phyloP scores from a whole-genome alignment of 2,888 invertebrate genomes.

The Operophtera brumata region DNA sequence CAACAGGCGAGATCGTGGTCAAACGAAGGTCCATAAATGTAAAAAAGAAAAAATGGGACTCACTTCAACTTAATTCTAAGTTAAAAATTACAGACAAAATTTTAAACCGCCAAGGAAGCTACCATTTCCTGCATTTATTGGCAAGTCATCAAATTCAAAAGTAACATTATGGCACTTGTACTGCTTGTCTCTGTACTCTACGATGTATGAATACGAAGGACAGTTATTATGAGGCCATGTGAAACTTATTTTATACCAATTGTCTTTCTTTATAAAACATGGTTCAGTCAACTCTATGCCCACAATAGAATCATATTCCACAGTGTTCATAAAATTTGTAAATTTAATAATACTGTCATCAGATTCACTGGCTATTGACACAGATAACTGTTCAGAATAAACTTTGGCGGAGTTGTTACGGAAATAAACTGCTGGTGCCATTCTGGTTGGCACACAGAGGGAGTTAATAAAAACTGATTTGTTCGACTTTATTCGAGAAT shows the following conservation, averaged over 20 bases:
- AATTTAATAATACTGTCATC: conserved; percentile 59
- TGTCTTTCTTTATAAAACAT: conserved; percentile 65
- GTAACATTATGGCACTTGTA: conserved; percentile 58
- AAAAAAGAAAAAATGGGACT: too few species aligned
- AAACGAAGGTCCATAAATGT: too few species aligned
- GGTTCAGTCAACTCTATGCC: conserved; percentile 67
- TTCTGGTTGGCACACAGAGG: conserved; percentile 68
- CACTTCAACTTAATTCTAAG: background rate
- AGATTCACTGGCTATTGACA: conserved; percentile 59
- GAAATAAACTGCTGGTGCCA: conserved; percentile 63
- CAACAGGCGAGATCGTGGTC: too few species aligned
- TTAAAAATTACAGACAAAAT: conserved; percentile 60
- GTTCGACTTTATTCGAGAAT: conserved; percentile 62
- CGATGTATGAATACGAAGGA: conserved; percentile 61
- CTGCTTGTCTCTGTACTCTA: conserved; percentile 61
- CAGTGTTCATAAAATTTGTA: conserved; percentile 60
- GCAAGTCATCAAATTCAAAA: conserved; percentile 71
- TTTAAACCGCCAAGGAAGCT: conserved; percentile 71
- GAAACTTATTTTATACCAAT: conserved; percentile 71
- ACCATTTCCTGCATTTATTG: conserved; percentile 45
- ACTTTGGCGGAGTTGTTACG: conserved; percentile 53
- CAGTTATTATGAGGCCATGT: conserved; percentile 61
- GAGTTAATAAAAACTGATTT: conserved; percentile 73
- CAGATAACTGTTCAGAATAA: conserved; percentile 68
- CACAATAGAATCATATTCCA: conserved; percentile 69